Conservation (phyloP, 2,113 vertebrate species). For the Myotis lucifugus region DNA sequence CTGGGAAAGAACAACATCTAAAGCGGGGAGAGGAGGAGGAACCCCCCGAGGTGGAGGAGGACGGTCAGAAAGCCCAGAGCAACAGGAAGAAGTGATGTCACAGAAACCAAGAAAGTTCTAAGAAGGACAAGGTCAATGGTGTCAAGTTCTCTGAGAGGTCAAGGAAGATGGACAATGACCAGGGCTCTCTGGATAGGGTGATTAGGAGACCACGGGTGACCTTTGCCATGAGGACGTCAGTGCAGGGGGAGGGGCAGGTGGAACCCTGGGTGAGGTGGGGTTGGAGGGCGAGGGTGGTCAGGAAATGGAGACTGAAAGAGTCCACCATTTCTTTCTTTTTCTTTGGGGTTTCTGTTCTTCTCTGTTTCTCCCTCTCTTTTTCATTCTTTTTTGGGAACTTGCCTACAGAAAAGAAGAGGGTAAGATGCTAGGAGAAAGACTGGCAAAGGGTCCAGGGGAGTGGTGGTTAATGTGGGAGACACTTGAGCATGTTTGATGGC, state of each 20-base stretch:
- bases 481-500: background rate
- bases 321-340: background rate
- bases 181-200: background rate
- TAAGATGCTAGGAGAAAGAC: background rate
- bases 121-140: background rate
- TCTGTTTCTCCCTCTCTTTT: background rate
- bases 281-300: background rate
- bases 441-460: background rate
- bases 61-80: background rate
- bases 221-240: background rate
- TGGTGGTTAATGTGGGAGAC: too few relatives aligned
- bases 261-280: background rate
- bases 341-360: background rate
- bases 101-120: background rate
- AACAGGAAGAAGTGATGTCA: background rate
- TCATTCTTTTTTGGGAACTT: background rate
- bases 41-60: background rate
- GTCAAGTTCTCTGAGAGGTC: conserved; percentile 19
- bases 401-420: background rate
- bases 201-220: background rate
- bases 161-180: background rate
- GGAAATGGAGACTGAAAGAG: background rate
- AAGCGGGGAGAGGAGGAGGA: background rate
- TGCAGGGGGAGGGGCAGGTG: background rate
- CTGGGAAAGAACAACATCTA: background rate